phyloP scores from a whole-genome alignment of 2,113 vertebrate genomes.

The Neotragus pygmaeus region DNA sequence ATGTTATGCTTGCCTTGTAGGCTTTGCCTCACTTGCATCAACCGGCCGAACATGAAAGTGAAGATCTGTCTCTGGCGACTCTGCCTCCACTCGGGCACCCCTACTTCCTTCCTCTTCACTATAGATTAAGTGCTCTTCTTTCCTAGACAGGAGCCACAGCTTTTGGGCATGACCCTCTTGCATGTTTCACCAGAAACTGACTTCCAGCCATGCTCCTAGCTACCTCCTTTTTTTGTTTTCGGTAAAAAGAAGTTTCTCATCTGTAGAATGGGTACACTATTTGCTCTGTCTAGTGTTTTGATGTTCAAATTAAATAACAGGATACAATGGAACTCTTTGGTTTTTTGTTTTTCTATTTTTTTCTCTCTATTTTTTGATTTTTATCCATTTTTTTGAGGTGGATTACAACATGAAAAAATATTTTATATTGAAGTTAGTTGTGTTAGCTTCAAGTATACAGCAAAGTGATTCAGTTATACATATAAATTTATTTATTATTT shows the following conservation, averaged over 20 bases:
- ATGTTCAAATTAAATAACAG: neutral
- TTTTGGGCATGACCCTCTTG: neutral
- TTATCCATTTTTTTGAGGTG: neutral
- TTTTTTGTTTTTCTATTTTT: neutral
- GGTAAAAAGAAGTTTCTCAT: neutral
- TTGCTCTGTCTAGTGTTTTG: neutral
- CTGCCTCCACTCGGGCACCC: rapidly evolving
- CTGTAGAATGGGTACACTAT: neutral
- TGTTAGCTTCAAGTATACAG: neutral
- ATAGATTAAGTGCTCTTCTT: neutral
- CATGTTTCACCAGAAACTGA: neutral
- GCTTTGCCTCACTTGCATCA: neutral
- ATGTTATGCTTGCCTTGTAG: too few species aligned
- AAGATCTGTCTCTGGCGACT: neutral
- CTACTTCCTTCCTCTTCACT: neutral
- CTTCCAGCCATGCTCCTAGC: neutral
- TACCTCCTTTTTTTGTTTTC: neutral
- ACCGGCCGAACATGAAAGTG: neutral
- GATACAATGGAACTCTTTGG: neutral
- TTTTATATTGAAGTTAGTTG: neutral
- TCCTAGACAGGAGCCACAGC: neutral
- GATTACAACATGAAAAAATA: neutral
- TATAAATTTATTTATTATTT: neutral
- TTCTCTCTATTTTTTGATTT: neutral
- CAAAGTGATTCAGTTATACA: neutral